A percentile compares a stretch with the other conserved stretches of the same genome.
phyloP scores from a whole-genome alignment of 64 coral and sea anemone genomes.

The Hydrozoanthus tunicans region DNA sequence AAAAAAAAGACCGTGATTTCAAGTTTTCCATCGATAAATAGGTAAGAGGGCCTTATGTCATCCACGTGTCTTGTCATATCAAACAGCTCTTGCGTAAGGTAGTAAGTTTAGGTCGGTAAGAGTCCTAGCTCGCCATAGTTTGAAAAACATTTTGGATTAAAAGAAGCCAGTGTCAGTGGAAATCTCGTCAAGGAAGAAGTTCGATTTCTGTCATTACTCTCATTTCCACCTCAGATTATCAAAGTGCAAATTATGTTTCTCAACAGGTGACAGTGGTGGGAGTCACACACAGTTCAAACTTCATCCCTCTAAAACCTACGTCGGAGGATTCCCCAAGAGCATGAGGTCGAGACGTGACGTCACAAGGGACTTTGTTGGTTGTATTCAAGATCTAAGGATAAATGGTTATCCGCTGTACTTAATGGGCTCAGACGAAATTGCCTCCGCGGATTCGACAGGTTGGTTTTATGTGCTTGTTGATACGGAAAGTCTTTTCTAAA shows the following conservation, averaged over 20 bases:
- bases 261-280: conserved; percentile 53
- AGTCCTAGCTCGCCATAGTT: no score
- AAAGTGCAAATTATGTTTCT: background rate
- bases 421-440: conserved; percentile 47
- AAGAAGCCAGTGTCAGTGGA: no score
- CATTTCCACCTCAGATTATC: no score
- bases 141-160: no score
- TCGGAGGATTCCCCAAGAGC: conserved; percentile 56
- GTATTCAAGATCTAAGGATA: conserved; percentile 80
- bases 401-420: conserved; percentile 68
- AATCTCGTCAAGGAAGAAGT: no score
- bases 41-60: no score
- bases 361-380: conserved; percentile 80
- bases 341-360: conserved; percentile 22
- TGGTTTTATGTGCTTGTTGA: background rate
- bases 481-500: background rate
- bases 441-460: conserved; percentile 49
- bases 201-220: no score
- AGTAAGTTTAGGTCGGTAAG: no score
- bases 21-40: no score
- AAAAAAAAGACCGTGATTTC: no score
- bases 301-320: conserved; percentile 68
- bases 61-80: no score
- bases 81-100: no score
- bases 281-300: conserved; percentile 60